A percentile compares a stretch with the other conserved stretches of the same genome.
Evolutionary conservation across 2,888 invertebrate genomes (phyloP).

Genomic region (Drosophila phalerata): DNA sequence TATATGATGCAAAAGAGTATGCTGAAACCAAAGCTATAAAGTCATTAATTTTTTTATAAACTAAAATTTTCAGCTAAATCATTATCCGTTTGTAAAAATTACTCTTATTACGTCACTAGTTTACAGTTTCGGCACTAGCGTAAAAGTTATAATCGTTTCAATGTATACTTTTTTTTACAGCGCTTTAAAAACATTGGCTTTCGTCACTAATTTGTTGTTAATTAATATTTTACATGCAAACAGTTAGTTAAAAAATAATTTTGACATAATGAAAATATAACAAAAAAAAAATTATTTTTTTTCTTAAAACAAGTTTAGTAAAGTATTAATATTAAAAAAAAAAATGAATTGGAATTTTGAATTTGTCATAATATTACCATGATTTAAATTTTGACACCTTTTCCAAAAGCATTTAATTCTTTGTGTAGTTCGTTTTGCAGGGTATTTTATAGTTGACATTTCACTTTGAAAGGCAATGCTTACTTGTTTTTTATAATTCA

Average conservation of each 20-base stretch:
- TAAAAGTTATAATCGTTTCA: not conserved
- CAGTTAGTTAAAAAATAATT: no score
- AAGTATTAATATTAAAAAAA: no score
- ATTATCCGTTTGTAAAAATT: no score
- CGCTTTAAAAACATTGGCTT: not conserved
- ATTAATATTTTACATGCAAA: no score
- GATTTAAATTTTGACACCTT: not conserved
- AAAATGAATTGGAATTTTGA: no score
- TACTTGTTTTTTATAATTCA: conserved; percentile 18
- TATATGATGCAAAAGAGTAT: not conserved
- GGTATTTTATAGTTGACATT: not conserved
- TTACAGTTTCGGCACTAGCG: not conserved
- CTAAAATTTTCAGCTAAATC: not conserved
- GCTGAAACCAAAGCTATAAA: not conserved
- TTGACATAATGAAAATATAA: no score
- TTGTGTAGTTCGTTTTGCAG: not conserved
- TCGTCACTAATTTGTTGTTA: not conserved
- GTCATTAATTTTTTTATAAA: no score
- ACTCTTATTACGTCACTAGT: not conserved
- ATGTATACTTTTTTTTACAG: not conserved
- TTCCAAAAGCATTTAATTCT: not conserved
- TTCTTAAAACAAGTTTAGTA: no score
- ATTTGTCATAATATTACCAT: no score
- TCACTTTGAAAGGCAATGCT: not conserved
- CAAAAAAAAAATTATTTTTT: no score